Conservation (phyloP, 2,797 vertebrate genomes). For the Ambastaia sidthimunki region DNA sequence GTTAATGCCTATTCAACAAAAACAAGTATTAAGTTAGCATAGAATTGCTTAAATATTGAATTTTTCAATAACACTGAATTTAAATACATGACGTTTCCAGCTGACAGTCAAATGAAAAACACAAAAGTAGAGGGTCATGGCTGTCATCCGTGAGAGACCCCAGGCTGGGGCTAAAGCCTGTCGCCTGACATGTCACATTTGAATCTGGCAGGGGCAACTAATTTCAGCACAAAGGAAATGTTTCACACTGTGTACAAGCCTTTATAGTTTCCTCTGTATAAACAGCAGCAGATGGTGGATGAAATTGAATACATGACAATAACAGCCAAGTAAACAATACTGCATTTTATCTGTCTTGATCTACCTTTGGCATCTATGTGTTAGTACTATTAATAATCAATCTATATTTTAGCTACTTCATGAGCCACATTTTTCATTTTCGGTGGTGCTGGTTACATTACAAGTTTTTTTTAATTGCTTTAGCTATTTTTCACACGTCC, state of each 20-base stretch:
- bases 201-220: constrained; percentile 1
- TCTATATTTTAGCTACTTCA: neutral
- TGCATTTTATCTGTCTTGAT: neutral
- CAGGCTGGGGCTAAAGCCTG: neutral
- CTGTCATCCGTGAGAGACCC: constrained; percentile 21
- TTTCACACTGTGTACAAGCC: neutral
- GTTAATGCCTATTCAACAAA: neutral
- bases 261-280: constrained; percentile 12
- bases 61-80: neutral
- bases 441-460: neutral
- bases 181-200: constrained; percentile 41
- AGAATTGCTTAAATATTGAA: neutral
- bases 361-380: neutral
- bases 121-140: neutral
- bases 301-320: constrained; percentile 9
- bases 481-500: constrained; percentile 5
- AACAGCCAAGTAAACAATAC: neutral
- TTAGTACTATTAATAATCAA: neutral
- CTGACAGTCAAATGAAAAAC: constrained; percentile 4
- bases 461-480: constrained; percentile 23
- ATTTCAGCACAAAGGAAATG: constrained; percentile 6
- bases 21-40: neutral
- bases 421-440: neutral
- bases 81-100: neutral
- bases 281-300: neutral